phyloP scores from a whole-genome alignment of 2,113 vertebrate species.

The Carassius auratus region DNA sequence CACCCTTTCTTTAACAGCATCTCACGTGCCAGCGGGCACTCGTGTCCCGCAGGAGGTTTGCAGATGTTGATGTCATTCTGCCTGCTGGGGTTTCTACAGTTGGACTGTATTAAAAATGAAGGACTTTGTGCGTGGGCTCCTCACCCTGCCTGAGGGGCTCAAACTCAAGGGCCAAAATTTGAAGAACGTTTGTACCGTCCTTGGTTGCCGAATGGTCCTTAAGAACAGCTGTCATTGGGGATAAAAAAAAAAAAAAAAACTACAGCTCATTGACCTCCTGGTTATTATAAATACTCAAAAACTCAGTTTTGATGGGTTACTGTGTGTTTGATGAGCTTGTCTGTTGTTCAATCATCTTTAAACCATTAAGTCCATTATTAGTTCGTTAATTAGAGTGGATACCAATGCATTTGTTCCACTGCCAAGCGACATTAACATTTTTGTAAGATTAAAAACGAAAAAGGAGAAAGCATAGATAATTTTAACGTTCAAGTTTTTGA shows the following conservation, averaged over 20 bases:
- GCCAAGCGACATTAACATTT: not conserved
- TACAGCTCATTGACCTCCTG: not conserved
- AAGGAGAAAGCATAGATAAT: not conserved
- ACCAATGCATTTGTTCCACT: not conserved
- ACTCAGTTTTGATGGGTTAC: not conserved
- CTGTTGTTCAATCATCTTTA: conserved; percentile 4
- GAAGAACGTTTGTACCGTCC: conserved; percentile 23
- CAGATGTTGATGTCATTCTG: conserved; percentile 9
- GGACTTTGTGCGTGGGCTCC: conserved; percentile 7
- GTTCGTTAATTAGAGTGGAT: not conserved
- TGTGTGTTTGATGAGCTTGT: not conserved
- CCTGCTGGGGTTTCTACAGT: not conserved
- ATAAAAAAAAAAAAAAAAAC: not conserved
- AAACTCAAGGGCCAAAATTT: conserved; percentile 29
- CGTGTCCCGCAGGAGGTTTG: not conserved
- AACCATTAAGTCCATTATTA: conserved; percentile 1
- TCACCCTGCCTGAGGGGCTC: conserved; percentile 8
- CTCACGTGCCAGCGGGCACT: not conserved
- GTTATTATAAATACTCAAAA: conserved; percentile 1
- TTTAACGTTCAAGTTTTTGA: not conserved
- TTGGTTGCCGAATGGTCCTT: conserved; percentile 6
- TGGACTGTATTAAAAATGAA: conserved; percentile 24
- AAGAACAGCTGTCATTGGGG: conserved; percentile 16
- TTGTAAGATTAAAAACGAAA: not conserved
- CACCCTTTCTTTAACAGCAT: not conserved